Conservation (phyloP, 2,888 invertebrate species). For the Agriopis aurantiaria region DNA sequence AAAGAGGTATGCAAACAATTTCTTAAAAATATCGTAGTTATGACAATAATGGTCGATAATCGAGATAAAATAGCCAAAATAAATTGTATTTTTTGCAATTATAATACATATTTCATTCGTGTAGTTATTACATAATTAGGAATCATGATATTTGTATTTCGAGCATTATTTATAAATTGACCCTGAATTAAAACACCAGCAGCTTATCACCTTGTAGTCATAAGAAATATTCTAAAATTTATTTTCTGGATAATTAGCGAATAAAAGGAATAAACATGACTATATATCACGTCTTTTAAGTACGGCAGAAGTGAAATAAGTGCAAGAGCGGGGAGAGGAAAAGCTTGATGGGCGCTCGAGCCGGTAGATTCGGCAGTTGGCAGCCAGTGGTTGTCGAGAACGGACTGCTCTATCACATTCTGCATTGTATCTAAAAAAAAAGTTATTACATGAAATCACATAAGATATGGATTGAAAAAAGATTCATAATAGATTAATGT, state of each 20-base stretch:
- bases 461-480: not conserved
- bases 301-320: constrained; percentile 64
- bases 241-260: constrained; percentile 47
- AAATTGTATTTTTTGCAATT: not conserved
- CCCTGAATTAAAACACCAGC: constrained; percentile 44
- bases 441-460: not conserved
- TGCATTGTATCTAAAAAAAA: constrained; percentile 77
- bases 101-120: not conserved
- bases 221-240: constrained; percentile 51
- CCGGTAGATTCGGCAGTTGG: constrained; percentile 79
- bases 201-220: constrained; percentile 76
- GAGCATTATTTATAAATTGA: constrained; percentile 50
- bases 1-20: no score
- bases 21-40: no score
- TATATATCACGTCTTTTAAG: constrained; percentile 54
- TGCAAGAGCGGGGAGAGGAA: constrained; percentile 63
- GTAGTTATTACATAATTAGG: not conserved
- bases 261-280: constrained; percentile 54
- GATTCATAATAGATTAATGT: not conserved
- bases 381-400: constrained; percentile 83
- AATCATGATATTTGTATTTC: not conserved
- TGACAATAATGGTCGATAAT: no score
- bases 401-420: constrained; percentile 83
- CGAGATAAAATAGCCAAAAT: no score
- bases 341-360: constrained; percentile 60